phyloP scores from a whole-genome alignment of 2,888 invertebrate species.

The Abrostola tripartita region DNA sequence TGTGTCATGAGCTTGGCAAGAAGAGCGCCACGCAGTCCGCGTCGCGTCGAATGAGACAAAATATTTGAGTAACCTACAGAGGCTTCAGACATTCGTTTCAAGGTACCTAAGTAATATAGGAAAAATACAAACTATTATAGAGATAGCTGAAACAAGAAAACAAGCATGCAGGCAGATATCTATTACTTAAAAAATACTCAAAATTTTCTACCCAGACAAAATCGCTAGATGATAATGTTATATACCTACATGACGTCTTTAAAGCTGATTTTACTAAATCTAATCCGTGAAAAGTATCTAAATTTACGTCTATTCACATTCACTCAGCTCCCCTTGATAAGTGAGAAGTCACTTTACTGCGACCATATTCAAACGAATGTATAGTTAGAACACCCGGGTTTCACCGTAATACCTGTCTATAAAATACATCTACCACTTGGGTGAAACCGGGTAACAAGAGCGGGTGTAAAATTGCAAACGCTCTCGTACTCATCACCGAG shows the following conservation, averaged over 20 bases:
- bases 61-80: too few species aligned
- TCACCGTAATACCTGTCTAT: slow-evolving; percentile 31
- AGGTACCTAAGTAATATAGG: too few species aligned
- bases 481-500: slow-evolving; percentile 62
- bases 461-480: slow-evolving; percentile 56
- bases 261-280: not conserved
- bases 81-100: too few species aligned
- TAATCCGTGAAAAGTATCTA: not conserved
- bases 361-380: slow-evolving; percentile 26
- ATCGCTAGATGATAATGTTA: too few species aligned
- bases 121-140: too few species aligned
- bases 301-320: slow-evolving; percentile 3
- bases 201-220: too few species aligned
- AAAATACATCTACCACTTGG: slow-evolving; percentile 34
- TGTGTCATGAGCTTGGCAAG: too few species aligned
- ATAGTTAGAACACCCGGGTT: slow-evolving; percentile 10
- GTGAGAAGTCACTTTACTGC: slow-evolving; percentile 54
- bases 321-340: slow-evolving; percentile 48
- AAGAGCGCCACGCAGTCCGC: too few species aligned
- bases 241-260: not conserved
- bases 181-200: too few species aligned
- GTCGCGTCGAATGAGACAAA: too few species aligned
- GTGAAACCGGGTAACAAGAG: slow-evolving; percentile 44
- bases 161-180: too few species aligned
- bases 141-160: too few species aligned